These are phyloP conservation scores for Rattus rattus DNA, from an alignment of 2,113 vertebrate genomes.

Conservation along the genomic window DNA sequence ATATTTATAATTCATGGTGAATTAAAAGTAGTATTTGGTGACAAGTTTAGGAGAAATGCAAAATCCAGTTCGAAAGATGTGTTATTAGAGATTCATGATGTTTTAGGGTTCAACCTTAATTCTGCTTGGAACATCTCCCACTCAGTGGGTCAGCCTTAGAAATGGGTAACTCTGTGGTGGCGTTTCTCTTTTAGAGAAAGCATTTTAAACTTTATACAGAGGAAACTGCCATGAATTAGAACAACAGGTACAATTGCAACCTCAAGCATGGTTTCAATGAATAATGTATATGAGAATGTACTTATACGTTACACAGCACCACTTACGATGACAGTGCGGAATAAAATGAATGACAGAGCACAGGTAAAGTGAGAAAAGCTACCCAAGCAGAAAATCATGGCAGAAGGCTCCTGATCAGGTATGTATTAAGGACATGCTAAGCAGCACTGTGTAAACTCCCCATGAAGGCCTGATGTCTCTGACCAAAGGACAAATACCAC, in stretches of 20 bases:
- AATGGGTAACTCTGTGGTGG: neutral
- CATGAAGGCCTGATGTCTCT: neutral
- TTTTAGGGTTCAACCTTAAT: conserved; percentile 17
- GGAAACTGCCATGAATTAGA: conserved; percentile 1
- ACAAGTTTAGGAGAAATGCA: conserved; percentile 21
- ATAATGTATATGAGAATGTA: no score
- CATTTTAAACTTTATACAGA: neutral
- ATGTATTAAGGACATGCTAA: neutral
- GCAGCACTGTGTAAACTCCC: neutral
- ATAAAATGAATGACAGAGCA: neutral
- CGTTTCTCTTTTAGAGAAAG: neutral
- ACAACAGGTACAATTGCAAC: neutral
- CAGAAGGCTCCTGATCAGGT: neutral
- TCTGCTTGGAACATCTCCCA: neutral
- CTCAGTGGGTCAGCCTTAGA: neutral
- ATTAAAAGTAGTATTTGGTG: neutral
- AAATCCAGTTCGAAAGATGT: neutral
- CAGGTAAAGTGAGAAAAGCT: neutral
- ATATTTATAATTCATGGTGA: neutral
- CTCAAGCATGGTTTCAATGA: neutral
- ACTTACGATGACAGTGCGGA: neutral
- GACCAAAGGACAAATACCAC: neutral
- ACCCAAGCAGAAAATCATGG: neutral
- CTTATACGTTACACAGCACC: neutral
- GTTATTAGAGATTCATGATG: neutral